phyloP scores from a whole-genome alignment of 2,113 vertebrate genomes.

The rat (Rattus norvegicus) region GRCr8 NC_086022.1:85149001-85149500 shows the following conservation, averaged over 20 bases:
- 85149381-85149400: background rate
- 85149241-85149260: background rate
- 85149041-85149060: too few relatives aligned
- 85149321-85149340: background rate
- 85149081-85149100: background rate
- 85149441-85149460: too few relatives aligned
- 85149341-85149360: background rate
- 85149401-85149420: background rate
- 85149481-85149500: too few relatives aligned
- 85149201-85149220: background rate
- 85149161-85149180: background rate
- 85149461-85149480: too few relatives aligned
- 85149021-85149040: background rate
- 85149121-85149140: fast-evolving
- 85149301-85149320: background rate
- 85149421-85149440: background rate
- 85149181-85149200: fast-evolving
- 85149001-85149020: background rate
- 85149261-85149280: background rate
- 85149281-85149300: background rate
- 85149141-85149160: fast-evolving
- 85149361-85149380: background rate
- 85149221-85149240: background rate
- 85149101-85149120: background rate
- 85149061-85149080: background rate